phyloP scores from a whole-genome alignment of 2,797 vertebrate genomes.

The Schizopygopsis pylzovi region DNA sequence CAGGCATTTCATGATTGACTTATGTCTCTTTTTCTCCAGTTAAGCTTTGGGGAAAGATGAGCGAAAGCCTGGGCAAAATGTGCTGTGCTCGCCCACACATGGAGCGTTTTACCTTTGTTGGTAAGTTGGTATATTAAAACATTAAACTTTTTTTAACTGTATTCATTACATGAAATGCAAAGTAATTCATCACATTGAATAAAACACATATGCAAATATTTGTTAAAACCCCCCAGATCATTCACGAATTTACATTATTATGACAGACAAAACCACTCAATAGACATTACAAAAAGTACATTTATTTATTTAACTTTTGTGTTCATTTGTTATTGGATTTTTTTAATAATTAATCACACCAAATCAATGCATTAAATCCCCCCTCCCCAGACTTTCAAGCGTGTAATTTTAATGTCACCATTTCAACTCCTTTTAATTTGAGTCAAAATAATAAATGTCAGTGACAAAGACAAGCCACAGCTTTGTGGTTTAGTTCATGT shows the following conservation, averaged over 20 bases:
- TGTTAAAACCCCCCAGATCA: background rate
- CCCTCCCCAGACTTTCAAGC: background rate
- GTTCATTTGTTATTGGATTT: background rate
- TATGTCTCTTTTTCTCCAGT: slow-evolving; percentile 71
- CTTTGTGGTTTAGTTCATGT: background rate
- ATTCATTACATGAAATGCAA: background rate
- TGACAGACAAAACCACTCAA: background rate
- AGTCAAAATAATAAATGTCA: background rate
- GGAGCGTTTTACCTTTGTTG: slow-evolving; percentile 95
- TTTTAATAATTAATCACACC: background rate
- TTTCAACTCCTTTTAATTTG: background rate
- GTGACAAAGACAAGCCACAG: background rate
- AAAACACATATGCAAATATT: background rate
- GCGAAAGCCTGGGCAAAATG: slow-evolving; percentile 91
- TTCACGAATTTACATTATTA: background rate
- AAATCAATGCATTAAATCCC: background rate
- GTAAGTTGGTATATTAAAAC: slow-evolving; percentile 70
- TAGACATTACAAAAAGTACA: background rate
- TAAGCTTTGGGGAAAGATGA: slow-evolving; percentile 93
- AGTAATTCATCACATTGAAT: background rate
- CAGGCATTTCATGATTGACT: background rate
- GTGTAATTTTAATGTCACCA: background rate
- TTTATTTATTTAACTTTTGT: background rate
- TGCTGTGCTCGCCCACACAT: slow-evolving; percentile 93
- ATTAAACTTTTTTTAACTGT: accelerated